Percentiles rank a stretch among this genome's conserved stretches.
These are phyloP conservation scores for Esox masquinongy DNA, from an alignment of 2,797 vertebrate genomes.

Conservation along the genomic window DNA sequence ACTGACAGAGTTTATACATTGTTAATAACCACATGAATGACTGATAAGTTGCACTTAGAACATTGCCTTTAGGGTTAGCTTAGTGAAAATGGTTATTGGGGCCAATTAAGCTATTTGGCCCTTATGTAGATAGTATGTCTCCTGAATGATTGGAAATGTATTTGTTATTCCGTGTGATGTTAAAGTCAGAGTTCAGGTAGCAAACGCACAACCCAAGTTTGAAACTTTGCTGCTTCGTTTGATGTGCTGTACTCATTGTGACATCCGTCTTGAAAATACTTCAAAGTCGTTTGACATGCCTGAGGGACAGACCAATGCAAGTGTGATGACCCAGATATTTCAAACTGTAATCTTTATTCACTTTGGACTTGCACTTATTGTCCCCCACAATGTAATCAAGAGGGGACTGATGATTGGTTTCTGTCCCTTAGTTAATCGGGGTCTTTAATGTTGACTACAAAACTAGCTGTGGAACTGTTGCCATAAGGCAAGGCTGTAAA, in stretches of 20 bases:
- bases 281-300: neutral
- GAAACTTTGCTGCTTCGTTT: neutral
- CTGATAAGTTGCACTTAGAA: neutral
- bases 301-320: neutral
- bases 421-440: too few relatives aligned
- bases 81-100: slow-evolving; percentile 22
- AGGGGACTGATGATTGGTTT: too few relatives aligned
- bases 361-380: neutral
- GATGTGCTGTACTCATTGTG: neutral
- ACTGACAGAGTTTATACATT: neutral
- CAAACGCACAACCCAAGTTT: neutral
- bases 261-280: slow-evolving; percentile 2
- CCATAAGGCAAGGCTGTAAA: too few relatives aligned
- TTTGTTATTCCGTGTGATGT: slow-evolving; percentile 60
- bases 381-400: too few relatives aligned
- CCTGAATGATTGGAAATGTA: slow-evolving; percentile 61
- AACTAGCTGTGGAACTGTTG: too few relatives aligned
- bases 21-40: neutral
- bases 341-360: neutral
- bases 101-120: slow-evolving; percentile 47
- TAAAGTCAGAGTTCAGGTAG: neutral
- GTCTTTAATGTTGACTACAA: too few relatives aligned
- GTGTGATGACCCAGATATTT: neutral
- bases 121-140: slow-evolving; percentile 56
- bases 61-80: slow-evolving; percentile 18